Conservation (phyloP, 2,797 vertebrate genomes). For the Amblyopsis hoosieri region DNA sequence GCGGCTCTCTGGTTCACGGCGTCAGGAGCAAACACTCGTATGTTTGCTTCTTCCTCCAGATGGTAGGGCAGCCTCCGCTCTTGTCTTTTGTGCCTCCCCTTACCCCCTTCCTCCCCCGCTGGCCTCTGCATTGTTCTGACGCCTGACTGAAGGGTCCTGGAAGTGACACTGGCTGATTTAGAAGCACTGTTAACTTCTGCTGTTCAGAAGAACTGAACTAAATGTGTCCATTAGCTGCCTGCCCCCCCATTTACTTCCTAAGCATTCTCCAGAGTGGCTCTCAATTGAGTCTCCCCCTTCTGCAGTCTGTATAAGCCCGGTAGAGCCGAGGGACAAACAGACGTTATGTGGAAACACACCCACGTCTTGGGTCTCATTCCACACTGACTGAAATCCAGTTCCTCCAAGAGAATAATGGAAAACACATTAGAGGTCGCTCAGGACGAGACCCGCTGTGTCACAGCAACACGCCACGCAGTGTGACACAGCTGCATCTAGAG, state of each 20-base stretch:
- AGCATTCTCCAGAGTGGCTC: slow-evolving; percentile 25
- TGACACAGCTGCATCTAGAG: no score
- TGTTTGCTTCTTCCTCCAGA: slow-evolving; percentile 74
- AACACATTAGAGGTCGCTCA: slow-evolving; percentile 22
- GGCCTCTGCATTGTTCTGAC: slow-evolving; percentile 56
- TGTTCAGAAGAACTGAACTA: slow-evolving; percentile 50
- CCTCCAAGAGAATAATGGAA: slow-evolving; percentile 13
- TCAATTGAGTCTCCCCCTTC: slow-evolving; percentile 14
- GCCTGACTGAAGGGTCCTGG: slow-evolving; percentile 39
- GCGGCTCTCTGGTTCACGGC: slow-evolving; percentile 44
- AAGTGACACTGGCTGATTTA: slow-evolving; percentile 55
- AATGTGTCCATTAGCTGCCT: slow-evolving; percentile 51
- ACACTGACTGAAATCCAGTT: no score
- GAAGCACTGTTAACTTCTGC: slow-evolving; percentile 42
- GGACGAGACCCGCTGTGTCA: background rate
- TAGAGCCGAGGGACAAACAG: slow-evolving; percentile 45
- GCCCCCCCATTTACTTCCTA: slow-evolving; percentile 53
- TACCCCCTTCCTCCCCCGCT: slow-evolving; percentile 48
- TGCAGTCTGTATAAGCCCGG: slow-evolving; percentile 7
- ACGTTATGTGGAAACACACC: slow-evolving; percentile 57
- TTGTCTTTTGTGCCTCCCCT: slow-evolving; percentile 31
- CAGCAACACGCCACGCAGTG: background rate
- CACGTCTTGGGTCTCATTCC: slow-evolving; percentile 39
- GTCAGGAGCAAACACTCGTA: slow-evolving; percentile 68
- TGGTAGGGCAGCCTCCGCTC: slow-evolving; percentile 54